Evolutionary conservation across 2,113 vertebrate genomes (phyloP).

Genomic region (Sinocyclocheilus anshuiensis): DNA sequence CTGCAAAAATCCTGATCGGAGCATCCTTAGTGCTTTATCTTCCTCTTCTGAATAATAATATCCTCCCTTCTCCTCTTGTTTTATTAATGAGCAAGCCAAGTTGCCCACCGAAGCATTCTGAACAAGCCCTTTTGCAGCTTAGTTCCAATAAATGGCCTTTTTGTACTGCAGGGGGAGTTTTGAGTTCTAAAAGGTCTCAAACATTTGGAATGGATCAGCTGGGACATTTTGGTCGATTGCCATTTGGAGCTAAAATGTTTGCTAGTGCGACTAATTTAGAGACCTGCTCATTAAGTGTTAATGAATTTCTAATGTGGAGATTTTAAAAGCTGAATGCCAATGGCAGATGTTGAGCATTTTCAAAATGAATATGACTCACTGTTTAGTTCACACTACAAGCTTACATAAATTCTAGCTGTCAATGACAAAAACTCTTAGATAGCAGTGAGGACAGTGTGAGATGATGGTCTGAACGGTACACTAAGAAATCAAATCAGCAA

Average conservation of each 20-base stretch:
- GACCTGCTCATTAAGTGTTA: not conserved
- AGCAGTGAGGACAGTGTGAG: not conserved
- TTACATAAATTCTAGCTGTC: slow-evolving; percentile 38
- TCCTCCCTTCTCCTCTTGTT: not conserved
- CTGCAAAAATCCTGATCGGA: no score
- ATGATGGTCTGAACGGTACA: not conserved
- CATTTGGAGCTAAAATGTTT: slow-evolving; percentile 14
- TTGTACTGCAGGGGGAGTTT: not conserved
- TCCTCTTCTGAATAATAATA: not conserved
- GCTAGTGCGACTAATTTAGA: not conserved
- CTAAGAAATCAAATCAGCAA: slow-evolving; percentile 28
- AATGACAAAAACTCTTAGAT: slow-evolving; percentile 36
- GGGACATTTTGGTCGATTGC: not conserved
- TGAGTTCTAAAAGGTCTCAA: not conserved
- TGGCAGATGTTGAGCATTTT: slow-evolving; percentile 23
- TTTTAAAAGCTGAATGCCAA: slow-evolving; percentile 30
- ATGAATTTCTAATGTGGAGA: slow-evolving; percentile 29
- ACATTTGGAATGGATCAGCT: not conserved
- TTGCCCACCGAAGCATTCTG: not conserved
- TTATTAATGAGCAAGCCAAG: not conserved
- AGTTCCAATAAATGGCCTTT: not conserved
- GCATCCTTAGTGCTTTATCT: not conserved
- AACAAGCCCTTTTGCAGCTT: not conserved
- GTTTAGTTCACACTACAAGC: slow-evolving; percentile 38
- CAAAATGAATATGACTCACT: slow-evolving; percentile 37